Conservation (phyloP, 2,113 vertebrate genomes). For the Turdus rufiventris region DNA sequence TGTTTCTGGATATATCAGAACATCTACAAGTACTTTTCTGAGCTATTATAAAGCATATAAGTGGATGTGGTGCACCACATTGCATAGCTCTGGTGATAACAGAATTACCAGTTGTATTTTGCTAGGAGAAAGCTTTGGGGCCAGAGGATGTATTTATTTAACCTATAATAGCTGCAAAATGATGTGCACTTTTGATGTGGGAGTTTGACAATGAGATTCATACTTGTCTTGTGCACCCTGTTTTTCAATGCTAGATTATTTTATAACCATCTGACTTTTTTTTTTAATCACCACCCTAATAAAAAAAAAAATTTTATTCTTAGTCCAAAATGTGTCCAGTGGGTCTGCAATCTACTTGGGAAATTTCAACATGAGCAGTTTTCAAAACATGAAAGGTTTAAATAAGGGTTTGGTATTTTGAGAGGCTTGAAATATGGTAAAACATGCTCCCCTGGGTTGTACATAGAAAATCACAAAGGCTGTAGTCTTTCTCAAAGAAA, state of each 20-base stretch:
- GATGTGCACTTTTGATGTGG: rapidly evolving
- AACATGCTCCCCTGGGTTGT: background rate
- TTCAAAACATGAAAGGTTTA: background rate
- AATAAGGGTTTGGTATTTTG: background rate
- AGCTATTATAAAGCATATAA: background rate
- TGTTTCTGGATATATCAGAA: background rate
- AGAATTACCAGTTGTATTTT: background rate
- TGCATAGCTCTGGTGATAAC: background rate
- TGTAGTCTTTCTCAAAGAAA: background rate
- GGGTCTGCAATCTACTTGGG: background rate
- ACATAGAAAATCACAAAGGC: background rate
- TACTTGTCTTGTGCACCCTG: background rate
- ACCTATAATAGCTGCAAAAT: background rate
- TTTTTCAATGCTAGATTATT: background rate
- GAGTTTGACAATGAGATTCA: background rate
- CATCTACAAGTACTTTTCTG: background rate
- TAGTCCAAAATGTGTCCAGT: background rate
- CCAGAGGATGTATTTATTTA: background rate
- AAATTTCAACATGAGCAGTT: background rate
- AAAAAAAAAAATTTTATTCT: too few species aligned
- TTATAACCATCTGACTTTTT: background rate
- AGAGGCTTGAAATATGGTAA: background rate
- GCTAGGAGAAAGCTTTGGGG: background rate
- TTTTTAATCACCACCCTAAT: too few species aligned
- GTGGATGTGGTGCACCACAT: background rate